Conservation (phyloP, 1,140 invertebrate genomes). For the Pissodes strobi region DNA sequence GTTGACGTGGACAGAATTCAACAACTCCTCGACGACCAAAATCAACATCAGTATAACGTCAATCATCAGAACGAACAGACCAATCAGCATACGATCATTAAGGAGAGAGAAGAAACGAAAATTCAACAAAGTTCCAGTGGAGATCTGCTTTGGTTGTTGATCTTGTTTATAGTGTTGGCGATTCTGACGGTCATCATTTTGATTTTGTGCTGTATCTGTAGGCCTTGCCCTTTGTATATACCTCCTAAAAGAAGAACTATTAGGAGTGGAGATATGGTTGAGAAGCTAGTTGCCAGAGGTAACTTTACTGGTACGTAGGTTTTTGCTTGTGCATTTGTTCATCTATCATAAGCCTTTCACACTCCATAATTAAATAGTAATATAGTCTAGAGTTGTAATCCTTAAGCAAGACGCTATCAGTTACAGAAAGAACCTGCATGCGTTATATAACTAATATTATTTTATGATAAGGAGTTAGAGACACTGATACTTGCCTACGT, state of each 20-base stretch:
- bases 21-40: conserved; percentile 41
- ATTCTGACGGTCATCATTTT: conserved; percentile 71
- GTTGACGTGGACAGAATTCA: conserved; percentile 72
- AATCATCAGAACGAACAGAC: conserved; percentile 7
- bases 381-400: no score
- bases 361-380: no score
- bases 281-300: conserved; percentile 38
- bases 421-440: no score
- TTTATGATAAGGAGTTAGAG: no score
- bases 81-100: conserved; percentile 45
- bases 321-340: no score
- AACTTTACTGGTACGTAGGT: no score
- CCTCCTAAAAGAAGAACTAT: conserved; percentile 62
- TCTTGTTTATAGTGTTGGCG: conserved; percentile 73
- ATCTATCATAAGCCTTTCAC: no score
- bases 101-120: conserved; percentile 32
- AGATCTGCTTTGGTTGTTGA: conserved; percentile 72
- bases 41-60: conserved; percentile 15
- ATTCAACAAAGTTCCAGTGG: conserved; percentile 38
- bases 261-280: conserved; percentile 40
- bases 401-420: no score
- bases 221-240: conserved; percentile 79
- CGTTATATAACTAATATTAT: no score
- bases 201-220: conserved; percentile 79
- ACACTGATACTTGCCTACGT: no score